Evolutionary conservation across 23 tunicate genomes (phyloP).

Genomic region (Ascidia mentula): DNA sequence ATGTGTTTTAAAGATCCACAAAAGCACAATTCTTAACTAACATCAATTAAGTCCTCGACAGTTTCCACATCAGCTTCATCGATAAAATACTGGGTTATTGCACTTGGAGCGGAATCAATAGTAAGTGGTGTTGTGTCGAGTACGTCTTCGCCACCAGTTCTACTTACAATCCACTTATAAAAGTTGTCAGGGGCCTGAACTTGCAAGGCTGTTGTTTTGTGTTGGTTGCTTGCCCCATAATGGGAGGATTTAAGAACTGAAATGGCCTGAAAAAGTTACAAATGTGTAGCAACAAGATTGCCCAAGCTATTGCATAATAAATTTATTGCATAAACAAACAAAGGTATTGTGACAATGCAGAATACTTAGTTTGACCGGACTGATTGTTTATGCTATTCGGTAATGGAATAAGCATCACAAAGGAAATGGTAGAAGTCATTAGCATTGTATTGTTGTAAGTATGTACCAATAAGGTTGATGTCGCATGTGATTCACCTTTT

Average conservation of each 20-base stretch:
- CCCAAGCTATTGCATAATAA: too few species aligned
- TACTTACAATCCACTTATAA: constrained; percentile 17
- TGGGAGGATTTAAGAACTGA: background rate
- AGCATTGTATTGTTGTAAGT: too few species aligned
- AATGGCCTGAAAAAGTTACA: background rate
- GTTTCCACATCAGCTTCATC: constrained; percentile 26
- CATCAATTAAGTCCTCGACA: constrained; percentile 38
- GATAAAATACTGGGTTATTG: constrained; percentile 19
- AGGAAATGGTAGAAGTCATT: too few species aligned
- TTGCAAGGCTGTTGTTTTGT: background rate
- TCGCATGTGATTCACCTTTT: constrained; percentile 27
- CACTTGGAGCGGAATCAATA: background rate
- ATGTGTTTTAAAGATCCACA: too few species aligned
- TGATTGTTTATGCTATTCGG: too few species aligned
- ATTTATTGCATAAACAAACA: too few species aligned
- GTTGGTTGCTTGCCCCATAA: background rate
- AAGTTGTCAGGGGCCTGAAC: constrained; percentile 12
- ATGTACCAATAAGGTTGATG: too few species aligned
- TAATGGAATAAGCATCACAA: too few species aligned
- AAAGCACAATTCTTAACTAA: background rate
- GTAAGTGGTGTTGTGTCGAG: constrained; percentile 25
- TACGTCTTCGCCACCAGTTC: constrained; percentile 19
- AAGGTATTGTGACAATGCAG: too few species aligned
- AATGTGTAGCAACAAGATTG: too few species aligned
- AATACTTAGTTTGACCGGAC: too few species aligned